These are phyloP conservation scores for Chrysolina oricalcia DNA, from an alignment of 2,888 invertebrate species.

Conservation along the genomic window DNA sequence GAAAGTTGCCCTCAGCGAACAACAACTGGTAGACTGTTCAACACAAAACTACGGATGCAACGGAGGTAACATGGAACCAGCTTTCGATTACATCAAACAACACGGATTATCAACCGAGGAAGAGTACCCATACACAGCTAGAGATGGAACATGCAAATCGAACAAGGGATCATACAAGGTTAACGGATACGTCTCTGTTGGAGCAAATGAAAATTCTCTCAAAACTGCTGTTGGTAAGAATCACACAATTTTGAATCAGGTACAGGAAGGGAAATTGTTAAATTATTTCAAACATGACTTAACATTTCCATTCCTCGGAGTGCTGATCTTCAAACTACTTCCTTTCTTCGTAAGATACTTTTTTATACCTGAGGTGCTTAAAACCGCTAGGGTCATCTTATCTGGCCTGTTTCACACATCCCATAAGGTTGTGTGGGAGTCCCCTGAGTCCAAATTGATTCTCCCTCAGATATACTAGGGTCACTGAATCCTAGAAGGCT, in stretches of 20 bases:
- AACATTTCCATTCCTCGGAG: no score
- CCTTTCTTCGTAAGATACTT: no score
- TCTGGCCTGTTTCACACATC: no score
- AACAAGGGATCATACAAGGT: neutral
- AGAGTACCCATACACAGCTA: neutral
- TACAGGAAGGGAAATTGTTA: no score
- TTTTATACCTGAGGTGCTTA: no score
- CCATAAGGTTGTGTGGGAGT: no score
- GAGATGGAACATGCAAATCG: neutral
- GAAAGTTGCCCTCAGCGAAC: constrained; percentile 35
- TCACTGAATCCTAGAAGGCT: no score
- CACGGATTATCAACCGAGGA: neutral
- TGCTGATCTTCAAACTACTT: no score
- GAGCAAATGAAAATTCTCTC: constrained; percentile 9
- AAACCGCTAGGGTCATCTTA: no score
- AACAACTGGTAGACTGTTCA: constrained; percentile 2
- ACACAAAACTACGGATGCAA: neutral
- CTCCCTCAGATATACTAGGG: no score
- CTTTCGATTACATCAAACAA: neutral
- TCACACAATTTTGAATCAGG: neutral
- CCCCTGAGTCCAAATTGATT: no score
- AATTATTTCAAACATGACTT: no score
- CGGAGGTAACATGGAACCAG: neutral
- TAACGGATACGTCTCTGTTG: neutral
- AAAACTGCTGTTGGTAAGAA: constrained; percentile 13